These are phyloP conservation scores for Eira barbara DNA, from an alignment of 2,113 vertebrate species.

Conservation along the genomic window DNA sequence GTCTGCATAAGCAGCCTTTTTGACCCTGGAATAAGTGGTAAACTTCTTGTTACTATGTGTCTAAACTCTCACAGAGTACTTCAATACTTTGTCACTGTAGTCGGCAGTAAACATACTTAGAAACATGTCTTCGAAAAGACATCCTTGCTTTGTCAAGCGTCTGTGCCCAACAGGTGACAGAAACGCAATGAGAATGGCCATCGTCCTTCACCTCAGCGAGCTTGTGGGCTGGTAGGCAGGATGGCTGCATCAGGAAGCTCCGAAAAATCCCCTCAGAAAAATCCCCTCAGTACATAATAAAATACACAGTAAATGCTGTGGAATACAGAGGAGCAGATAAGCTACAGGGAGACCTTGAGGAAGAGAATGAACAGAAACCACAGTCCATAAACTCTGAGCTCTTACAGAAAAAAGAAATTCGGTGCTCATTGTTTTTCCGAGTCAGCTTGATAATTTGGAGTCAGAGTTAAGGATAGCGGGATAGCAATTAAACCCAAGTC, in stretches of 20 bases:
- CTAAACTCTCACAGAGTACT: not conserved
- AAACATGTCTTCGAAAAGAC: not conserved
- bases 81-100: not conserved
- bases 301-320: not conserved
- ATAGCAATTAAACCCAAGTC: not conserved
- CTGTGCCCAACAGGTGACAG: not conserved
- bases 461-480: not conserved
- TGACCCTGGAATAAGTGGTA: not conserved
- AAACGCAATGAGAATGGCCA: fast-evolving
- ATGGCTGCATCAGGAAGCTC: not conserved
- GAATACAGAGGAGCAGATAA: not conserved
- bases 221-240: not conserved
- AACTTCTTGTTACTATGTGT: not conserved
- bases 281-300: not conserved
- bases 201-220: not conserved
- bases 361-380: not conserved
- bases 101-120: not conserved
- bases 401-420: not conserved
- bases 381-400: not conserved
- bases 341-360: not conserved
- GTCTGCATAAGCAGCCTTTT: not conserved
- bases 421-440: not conserved
- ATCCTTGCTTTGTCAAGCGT: not conserved
- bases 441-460: not conserved
- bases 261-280: not conserved